Evolutionary conservation across 2,888 invertebrate genomes (phyloP).

Genomic region (Cenopis cana): DNA sequence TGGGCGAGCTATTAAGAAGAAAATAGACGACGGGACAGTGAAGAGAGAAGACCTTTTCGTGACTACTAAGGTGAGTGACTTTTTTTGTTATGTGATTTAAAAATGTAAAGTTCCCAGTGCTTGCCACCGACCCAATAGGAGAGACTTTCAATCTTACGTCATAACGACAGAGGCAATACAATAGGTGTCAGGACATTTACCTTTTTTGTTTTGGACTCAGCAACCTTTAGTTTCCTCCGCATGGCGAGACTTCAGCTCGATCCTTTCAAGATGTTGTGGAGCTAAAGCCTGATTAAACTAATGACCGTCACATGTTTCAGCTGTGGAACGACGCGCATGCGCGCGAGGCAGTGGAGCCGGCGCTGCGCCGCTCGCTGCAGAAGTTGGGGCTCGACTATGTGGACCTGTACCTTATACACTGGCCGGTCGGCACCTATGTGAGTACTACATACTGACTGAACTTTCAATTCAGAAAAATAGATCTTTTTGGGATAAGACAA

Average conservation of each 20-base stretch:
- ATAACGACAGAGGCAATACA: too few species aligned
- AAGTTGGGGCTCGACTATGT: conserved; percentile 62
- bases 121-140: too few species aligned
- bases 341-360: conserved; percentile 61
- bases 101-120: too few species aligned
- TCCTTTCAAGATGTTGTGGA: too few species aligned
- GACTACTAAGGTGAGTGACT: conserved; percentile 79
- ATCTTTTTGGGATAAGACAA: too few species aligned
- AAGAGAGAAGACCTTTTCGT: conserved; percentile 84
- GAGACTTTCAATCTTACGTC: too few species aligned
- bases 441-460: conserved; percentile 46
- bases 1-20: conserved; percentile 75
- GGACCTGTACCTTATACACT: conserved; percentile 71
- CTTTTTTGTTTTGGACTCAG: too few species aligned
- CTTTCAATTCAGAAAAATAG: not conserved
- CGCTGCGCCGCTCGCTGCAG: conserved; percentile 59
- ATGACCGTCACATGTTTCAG: conserved; percentile 51
- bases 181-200: too few species aligned
- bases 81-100: not conserved
- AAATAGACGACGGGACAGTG: conserved; percentile 76
- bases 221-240: too few species aligned
- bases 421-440: conserved; percentile 61
- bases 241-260: too few species aligned
- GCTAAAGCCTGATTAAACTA: not conserved
- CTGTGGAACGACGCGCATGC: conserved; percentile 68